A percentile compares a stretch with the other conserved stretches of the same genome.
These are phyloP conservation scores for Drosophila histrio DNA, from an alignment of 2,888 invertebrate species.

Conservation along the genomic window DNA sequence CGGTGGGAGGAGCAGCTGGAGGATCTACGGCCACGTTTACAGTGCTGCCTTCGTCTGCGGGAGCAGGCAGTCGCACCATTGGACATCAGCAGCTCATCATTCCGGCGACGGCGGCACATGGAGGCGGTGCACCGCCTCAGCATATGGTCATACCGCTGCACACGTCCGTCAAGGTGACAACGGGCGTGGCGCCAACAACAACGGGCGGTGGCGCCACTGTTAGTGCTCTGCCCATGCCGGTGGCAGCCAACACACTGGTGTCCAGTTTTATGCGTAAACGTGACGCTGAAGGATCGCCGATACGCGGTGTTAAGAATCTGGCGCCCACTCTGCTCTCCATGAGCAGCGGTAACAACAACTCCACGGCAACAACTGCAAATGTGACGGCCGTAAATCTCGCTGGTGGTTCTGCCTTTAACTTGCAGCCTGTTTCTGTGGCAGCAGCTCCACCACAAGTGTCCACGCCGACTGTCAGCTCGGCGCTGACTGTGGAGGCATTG, in stretches of 20 bases:
- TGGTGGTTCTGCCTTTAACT: conserved; percentile 52
- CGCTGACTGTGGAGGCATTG: conserved; percentile 69
- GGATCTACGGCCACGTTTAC: conserved; percentile 83
- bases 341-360: conserved; percentile 59
- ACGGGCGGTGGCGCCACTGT: conserved; percentile 57
- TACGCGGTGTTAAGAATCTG: conserved; percentile 88
- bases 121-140: conserved; percentile 52
- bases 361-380: conserved; percentile 10
- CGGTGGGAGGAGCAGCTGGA: conserved; percentile 28
- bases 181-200: conserved; percentile 65
- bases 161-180: conserved; percentile 81
- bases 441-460: conserved; percentile 32
- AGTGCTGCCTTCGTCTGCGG: conserved; percentile 78
- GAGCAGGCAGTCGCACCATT: conserved; percentile 66
- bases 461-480: conserved; percentile 34
- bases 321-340: conserved; percentile 83
- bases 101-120: conserved; percentile 55
- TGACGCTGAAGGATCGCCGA: conserved; percentile 89
- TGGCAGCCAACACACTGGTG: conserved; percentile 55
- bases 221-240: conserved; percentile 55
- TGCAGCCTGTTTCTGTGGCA: conserved; percentile 61
- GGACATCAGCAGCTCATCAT: conserved; percentile 80
- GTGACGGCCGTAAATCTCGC: conserved; percentile 42
- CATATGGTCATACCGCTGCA: conserved; percentile 83
- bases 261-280: conserved; percentile 92